Conservation (phyloP, 2,113 vertebrate genomes). For the Glareola pratincola region DNA sequence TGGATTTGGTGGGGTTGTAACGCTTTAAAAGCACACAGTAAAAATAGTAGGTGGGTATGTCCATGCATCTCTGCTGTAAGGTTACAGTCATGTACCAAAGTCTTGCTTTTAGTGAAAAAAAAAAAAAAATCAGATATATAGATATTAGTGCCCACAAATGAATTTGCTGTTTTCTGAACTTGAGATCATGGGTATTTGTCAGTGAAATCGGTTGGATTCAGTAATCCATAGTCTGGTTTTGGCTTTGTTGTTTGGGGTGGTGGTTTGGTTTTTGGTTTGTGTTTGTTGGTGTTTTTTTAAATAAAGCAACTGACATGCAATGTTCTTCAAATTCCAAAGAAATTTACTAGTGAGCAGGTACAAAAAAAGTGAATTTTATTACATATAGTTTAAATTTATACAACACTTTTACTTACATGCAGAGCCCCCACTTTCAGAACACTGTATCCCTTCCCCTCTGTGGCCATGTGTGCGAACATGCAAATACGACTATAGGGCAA, state of each 20-base stretch:
- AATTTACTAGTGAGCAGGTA: not conserved
- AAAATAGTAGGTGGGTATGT: rapidly evolving
- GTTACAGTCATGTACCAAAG: rapidly evolving
- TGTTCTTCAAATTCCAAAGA: not conserved
- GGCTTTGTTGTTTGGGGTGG: not conserved
- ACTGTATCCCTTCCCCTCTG: not conserved
- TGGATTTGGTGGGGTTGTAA: not conserved
- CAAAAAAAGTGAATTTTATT: conserved; percentile 45
- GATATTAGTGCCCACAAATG: not conserved
- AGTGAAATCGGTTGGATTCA: not conserved
- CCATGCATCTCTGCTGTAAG: not conserved
- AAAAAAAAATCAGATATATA: not conserved
- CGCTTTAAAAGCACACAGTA: not conserved
- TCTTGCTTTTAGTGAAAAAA: not conserved
- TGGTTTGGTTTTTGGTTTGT: not conserved
- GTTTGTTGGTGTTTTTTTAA: not conserved
- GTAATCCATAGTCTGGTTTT: not conserved
- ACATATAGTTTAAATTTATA: not conserved
- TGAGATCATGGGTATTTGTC: not conserved
- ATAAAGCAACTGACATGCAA: not conserved
- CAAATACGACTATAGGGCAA: not conserved
- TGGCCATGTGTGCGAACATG: not conserved
- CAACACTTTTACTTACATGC: not conserved
- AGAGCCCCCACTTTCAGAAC: not conserved
- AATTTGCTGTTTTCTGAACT: not conserved